phyloP scores from a whole-genome alignment of 1,140 invertebrate genomes.

The Drosophila watanabei region DNA sequence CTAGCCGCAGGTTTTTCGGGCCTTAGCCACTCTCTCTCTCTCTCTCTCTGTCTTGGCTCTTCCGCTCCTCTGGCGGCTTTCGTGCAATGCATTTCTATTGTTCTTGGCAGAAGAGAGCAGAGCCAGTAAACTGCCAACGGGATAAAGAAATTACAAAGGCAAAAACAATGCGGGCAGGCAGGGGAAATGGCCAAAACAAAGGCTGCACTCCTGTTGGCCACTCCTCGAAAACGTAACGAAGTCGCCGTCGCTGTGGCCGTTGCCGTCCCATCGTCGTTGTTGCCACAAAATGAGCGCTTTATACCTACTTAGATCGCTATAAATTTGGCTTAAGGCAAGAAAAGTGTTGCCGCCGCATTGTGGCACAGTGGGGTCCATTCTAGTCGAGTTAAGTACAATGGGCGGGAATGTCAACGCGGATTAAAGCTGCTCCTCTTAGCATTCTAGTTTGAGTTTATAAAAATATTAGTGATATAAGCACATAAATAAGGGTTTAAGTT shows the following conservation, averaged over 20 bases:
- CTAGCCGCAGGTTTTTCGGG: constrained; percentile 56
- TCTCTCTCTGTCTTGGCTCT: constrained; percentile 17
- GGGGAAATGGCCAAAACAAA: constrained; percentile 45
- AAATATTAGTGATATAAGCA: not conserved
- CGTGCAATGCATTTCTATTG: constrained; percentile 80
- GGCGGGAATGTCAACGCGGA: constrained; percentile 16
- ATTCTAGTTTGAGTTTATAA: not conserved
- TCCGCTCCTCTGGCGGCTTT: constrained; percentile 53
- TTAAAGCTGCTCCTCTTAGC: too few species aligned
- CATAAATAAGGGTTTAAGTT: constrained; percentile 1
- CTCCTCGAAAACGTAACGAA: constrained; percentile 79
- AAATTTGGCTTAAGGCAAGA: constrained; percentile 84
- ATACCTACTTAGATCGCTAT: constrained; percentile 84
- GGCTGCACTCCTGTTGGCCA: constrained; percentile 74
- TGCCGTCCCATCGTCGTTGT: constrained; percentile 40
- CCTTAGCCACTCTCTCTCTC: constrained; percentile 25
- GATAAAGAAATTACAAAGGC: constrained; percentile 55
- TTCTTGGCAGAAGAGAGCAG: constrained; percentile 58
- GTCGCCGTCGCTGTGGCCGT: constrained; percentile 47
- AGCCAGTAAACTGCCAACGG: constrained; percentile 52
- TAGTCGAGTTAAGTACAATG: not conserved
- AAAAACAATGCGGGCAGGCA: constrained; percentile 34
- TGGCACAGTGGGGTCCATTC: constrained; percentile 47
- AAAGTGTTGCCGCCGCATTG: constrained; percentile 74
- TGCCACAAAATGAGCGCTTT: constrained; percentile 83